A percentile compares a stretch with the other conserved stretches of the same genome.
Evolutionary conservation across 1,140 invertebrate genomes (phyloP).

Genomic region (Myzus persicae): DNA sequence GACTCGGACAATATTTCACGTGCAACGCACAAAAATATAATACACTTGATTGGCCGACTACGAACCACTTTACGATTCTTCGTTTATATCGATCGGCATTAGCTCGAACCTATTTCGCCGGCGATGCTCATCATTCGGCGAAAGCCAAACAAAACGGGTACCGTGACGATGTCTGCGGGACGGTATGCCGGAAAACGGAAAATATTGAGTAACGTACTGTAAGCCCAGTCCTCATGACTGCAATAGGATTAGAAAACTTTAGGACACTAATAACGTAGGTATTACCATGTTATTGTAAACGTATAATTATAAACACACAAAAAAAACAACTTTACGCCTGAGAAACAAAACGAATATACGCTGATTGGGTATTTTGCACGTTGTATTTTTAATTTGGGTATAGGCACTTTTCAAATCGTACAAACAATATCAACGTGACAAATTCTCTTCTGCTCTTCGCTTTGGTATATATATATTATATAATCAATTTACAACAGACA

Average conservation of each 20-base stretch:
- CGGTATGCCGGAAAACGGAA: neutral
- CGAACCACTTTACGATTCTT: neutral
- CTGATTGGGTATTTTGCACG: neutral
- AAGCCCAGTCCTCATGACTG: neutral
- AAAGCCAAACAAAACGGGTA: neutral
- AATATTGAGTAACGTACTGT: neutral
- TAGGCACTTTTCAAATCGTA: too few species aligned
- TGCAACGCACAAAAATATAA: conserved; percentile 37
- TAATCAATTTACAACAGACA: neutral
- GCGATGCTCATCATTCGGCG: neutral
- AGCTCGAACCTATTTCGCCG: neutral
- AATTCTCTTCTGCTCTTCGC: too few species aligned
- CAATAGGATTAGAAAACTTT: neutral
- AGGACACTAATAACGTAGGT: neutral
- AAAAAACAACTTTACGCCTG: neutral
- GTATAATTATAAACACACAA: neutral
- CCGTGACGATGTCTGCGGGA: neutral
- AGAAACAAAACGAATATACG: neutral
- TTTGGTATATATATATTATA: too few species aligned
- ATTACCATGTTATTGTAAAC: neutral
- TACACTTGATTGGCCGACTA: conserved; percentile 33
- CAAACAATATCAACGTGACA: neutral
- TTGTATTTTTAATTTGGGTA: neutral
- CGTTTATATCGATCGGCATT: neutral
- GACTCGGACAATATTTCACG: conserved; percentile 47